A percentile compares a stretch with the other conserved stretches of the same genome.
phyloP scores from a whole-genome alignment of 2,888 invertebrate genomes.

The Eristalis intricaria region DNA sequence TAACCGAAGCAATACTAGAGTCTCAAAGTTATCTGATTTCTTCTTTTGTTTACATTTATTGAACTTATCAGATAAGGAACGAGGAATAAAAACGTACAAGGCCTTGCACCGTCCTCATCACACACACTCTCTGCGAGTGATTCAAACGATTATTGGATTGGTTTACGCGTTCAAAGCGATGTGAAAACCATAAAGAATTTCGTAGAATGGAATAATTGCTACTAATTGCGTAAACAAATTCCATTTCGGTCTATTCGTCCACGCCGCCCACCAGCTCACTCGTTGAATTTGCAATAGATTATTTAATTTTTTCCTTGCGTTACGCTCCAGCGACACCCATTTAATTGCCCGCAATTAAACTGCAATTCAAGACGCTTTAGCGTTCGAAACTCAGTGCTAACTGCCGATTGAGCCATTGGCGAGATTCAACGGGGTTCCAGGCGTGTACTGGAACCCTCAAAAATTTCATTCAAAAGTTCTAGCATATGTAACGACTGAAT shows the following conservation, averaged over 20 bases:
- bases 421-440: not conserved
- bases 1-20: not conserved
- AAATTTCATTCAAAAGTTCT: not conserved
- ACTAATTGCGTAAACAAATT: slow-evolving; percentile 38
- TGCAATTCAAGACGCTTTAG: slow-evolving; percentile 12
- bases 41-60: slow-evolving; percentile 19
- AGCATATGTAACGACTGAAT: not conserved
- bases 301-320: slow-evolving; percentile 1
- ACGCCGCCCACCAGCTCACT: not conserved
- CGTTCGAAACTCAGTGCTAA: not conserved
- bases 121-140: not conserved
- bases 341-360: slow-evolving; percentile 54
- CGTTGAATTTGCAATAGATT: slow-evolving; percentile 32
- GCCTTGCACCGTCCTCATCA: not conserved
- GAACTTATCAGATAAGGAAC: slow-evolving; percentile 14
- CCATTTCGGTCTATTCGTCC: slow-evolving; percentile 23
- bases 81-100: not conserved
- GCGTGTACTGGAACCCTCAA: not conserved
- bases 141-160: not conserved
- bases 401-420: too few species aligned
- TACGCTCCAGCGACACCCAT: slow-evolving; percentile 15
- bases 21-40: not conserved
- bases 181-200: not conserved
- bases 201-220: slow-evolving; percentile 39
- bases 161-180: not conserved